Conservation (phyloP, 2,888 invertebrate species). For the Agelastica alni region DNA sequence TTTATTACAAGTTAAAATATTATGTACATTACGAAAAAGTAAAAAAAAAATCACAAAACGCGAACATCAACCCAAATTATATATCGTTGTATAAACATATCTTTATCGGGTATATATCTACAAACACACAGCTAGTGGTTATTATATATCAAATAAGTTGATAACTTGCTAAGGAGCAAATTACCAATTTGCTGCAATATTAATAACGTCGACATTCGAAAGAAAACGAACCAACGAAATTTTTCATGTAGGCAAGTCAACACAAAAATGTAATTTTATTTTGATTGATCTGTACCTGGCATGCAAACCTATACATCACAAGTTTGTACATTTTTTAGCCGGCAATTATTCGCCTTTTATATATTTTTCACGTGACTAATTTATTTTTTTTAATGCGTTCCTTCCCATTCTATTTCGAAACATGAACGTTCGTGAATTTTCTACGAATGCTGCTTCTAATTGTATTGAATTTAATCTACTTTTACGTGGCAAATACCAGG, state of each 20-base stretch:
- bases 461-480: too few relatives aligned
- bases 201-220: constrained; percentile 26
- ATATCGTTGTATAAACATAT: constrained; percentile 10
- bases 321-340: constrained; percentile 17
- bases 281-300: constrained; percentile 35
- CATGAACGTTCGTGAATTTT: background rate
- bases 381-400: constrained; percentile 19
- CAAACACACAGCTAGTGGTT: constrained; percentile 13
- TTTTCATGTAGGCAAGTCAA: constrained; percentile 37
- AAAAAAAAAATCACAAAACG: too few relatives aligned
- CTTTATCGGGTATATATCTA: constrained; percentile 21
- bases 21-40: too few relatives aligned
- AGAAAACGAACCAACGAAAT: constrained; percentile 33
- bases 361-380: constrained; percentile 26
- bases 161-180: constrained; percentile 23
- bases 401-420: constrained; percentile 9
- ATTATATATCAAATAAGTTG: constrained; percentile 23
- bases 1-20: too few relatives aligned
- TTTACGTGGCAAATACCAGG: too few relatives aligned
- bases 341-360: constrained; percentile 29
- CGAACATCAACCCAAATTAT: constrained; percentile 14
- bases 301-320: constrained; percentile 30
- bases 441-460: too few relatives aligned
- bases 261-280: constrained; percentile 31
- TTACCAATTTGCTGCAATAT: constrained; percentile 30